These are phyloP conservation scores for Apis mellifera DNA, from an alignment of 1,140 invertebrate genomes.

Conservation along the genomic window Amel_HAv3.1 CM009938.2:12089501-12090000, in stretches of 20 bases:
- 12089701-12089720: too few relatives aligned
- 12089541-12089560: conserved; percentile 17
- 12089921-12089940: too few relatives aligned
- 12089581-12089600: conserved; percentile 16
- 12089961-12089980: neutral
- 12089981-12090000: neutral
- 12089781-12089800: too few relatives aligned
- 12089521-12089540: neutral
- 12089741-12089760: too few relatives aligned
- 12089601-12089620: neutral
- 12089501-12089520: neutral
- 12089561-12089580: conserved; percentile 6
- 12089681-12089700: neutral
- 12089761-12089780: too few relatives aligned
- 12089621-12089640: neutral
- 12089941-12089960: neutral
- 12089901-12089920: too few relatives aligned
- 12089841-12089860: too few relatives aligned
- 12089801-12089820: too few relatives aligned
- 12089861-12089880: too few relatives aligned
- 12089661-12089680: neutral
- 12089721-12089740: too few relatives aligned
- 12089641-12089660: neutral
- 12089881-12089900: too few relatives aligned
- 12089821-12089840: too few relatives aligned